A percentile compares a stretch with the other conserved stretches of the same genome.
phyloP scores from a whole-genome alignment of 1,140 invertebrate species.

The Drosophila sulfurigaster region DNA sequence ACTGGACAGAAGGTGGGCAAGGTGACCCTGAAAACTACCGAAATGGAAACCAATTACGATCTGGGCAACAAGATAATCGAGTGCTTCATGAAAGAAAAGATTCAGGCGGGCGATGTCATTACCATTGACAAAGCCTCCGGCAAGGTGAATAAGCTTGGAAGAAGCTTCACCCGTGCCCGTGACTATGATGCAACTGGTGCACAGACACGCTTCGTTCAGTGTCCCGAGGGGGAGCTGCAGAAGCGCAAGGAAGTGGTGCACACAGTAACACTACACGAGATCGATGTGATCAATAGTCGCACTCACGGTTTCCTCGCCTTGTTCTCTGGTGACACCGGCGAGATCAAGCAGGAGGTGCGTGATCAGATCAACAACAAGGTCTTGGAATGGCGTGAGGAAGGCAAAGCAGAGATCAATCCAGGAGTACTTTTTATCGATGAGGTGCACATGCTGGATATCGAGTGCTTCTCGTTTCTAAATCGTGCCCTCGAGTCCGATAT shows the following conservation, averaged over 20 bases:
- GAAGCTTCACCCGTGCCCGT: constrained; percentile 97
- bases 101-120: constrained; percentile 98
- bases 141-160: constrained; percentile 97
- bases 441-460: constrained; percentile 99
- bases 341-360: constrained; percentile 98
- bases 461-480: constrained; percentile 99
- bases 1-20: constrained; percentile 96
- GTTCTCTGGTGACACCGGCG: constrained; percentile 99
- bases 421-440: constrained; percentile 97
- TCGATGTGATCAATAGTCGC: constrained; percentile 98
- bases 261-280: constrained; percentile 99
- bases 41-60: constrained; percentile 99
- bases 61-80: constrained; percentile 99
- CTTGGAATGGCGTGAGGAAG: constrained; percentile 99
- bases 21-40: constrained; percentile 98
- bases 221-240: constrained; percentile 99
- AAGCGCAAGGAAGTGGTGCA: constrained; percentile 99
- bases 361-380: constrained; percentile 99
- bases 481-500: constrained; percentile 98
- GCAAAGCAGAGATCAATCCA: constrained; percentile 99
- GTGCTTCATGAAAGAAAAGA: constrained; percentile 97
- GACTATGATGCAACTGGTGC: constrained; percentile 99
- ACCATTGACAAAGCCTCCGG: constrained; percentile 99
- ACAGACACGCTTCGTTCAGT: constrained; percentile 98
- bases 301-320: constrained; percentile 98